Conservation (phyloP, 2,113 vertebrate genomes). For the Helogale parvula region DNA sequence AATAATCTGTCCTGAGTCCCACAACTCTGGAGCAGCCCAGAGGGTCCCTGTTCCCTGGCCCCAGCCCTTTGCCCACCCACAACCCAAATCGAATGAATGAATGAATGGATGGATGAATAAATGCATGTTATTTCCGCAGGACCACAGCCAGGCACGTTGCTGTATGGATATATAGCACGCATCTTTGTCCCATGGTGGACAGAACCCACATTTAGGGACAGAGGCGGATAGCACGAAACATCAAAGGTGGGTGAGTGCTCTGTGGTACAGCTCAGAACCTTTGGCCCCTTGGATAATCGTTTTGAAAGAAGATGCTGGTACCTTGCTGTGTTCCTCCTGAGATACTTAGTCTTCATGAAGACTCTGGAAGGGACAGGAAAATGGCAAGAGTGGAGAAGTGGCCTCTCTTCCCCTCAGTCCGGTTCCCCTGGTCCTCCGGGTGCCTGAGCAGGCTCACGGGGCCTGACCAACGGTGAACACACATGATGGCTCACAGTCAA, state of each 20-base stretch:
- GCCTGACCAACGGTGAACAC: background rate
- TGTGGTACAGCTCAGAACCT: rapidly evolving
- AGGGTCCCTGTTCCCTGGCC: too few species aligned
- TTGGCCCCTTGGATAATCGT: too few species aligned
- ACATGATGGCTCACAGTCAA: background rate
- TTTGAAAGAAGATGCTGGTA: background rate
- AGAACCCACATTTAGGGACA: background rate
- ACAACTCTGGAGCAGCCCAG: background rate
- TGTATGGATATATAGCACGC: background rate
- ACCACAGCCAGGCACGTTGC: background rate
- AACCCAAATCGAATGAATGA: background rate
- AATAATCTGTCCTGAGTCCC: background rate
- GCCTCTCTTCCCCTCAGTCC: rapidly evolving
- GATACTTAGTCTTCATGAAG: background rate
- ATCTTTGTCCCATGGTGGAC: too few species aligned
- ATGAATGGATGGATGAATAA: background rate
- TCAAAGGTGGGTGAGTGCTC: background rate
- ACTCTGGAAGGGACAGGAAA: background rate
- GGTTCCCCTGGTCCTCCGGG: background rate
- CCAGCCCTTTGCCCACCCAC: background rate
- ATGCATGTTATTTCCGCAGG: too few species aligned
- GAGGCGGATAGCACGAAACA: background rate
- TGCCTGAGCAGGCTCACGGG: background rate
- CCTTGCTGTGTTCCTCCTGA: background rate
- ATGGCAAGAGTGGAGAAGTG: too few species aligned